These are phyloP conservation scores for Agrotis ipsilon DNA, from an alignment of 2,888 invertebrate genomes.

Conservation along the genomic window DNA sequence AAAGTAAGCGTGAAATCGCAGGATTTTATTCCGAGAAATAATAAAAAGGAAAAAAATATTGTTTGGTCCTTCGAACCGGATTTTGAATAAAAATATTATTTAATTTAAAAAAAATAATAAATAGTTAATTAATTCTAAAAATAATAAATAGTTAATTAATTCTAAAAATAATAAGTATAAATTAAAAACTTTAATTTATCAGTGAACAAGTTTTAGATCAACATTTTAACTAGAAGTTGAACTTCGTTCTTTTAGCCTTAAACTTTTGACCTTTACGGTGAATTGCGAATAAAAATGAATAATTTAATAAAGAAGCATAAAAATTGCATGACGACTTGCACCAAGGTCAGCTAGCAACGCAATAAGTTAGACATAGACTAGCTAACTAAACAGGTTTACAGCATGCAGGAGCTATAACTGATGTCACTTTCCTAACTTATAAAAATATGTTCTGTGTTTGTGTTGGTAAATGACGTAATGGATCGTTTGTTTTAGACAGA, in stretches of 20 bases:
- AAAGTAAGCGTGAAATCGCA: slow-evolving; percentile 7
- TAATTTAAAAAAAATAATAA: not conserved
- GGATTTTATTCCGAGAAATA: not conserved
- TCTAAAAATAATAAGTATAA: not conserved
- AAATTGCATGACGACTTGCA: slow-evolving; percentile 17
- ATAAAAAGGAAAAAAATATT: not conserved
- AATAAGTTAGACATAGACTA: not conserved
- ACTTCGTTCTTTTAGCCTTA: slow-evolving; percentile 39
- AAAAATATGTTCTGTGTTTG: no score
- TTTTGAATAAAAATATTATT: no score
- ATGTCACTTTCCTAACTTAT: not conserved
- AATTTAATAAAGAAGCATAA: slow-evolving; percentile 18
- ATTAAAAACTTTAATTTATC: not conserved
- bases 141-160: not conserved
- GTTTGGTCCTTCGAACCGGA: not conserved
- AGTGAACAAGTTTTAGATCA: slow-evolving; percentile 24
- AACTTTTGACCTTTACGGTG: slow-evolving; percentile 37
- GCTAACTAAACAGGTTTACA: not conserved
- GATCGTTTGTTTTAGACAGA: not conserved
- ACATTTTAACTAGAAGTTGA: slow-evolving; percentile 4
- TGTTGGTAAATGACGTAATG: not conserved
- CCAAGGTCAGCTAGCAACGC: slow-evolving; percentile 1
- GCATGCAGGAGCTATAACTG: not conserved
- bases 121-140: no score
- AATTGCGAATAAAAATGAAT: slow-evolving; percentile 18